Conservation (phyloP, 2,888 invertebrate species). For the Macrophya annulata region DNA sequence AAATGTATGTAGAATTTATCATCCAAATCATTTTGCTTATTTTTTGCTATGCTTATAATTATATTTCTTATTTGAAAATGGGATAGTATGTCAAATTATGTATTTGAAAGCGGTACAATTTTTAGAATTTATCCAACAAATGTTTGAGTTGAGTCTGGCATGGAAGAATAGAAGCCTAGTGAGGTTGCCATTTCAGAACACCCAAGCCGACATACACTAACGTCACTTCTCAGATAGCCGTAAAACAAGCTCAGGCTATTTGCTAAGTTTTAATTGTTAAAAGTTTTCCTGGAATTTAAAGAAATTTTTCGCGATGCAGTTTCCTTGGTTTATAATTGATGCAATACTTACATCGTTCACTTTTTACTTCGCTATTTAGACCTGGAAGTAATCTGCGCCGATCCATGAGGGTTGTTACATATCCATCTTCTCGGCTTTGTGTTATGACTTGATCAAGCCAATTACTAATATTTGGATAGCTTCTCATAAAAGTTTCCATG, state of each 20-base stretch:
- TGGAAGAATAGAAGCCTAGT: no score
- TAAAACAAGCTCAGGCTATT: no score
- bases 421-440: slow-evolving; percentile 87
- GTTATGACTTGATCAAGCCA: slow-evolving; percentile 84
- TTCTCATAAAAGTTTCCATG: slow-evolving; percentile 90
- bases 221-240: no score
- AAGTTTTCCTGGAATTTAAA: no score
- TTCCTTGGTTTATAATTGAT: not conserved
- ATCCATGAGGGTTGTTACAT: slow-evolving; percentile 91
- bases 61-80: no score
- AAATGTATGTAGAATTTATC: not conserved
- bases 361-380: slow-evolving; percentile 84
- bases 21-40: not conserved
- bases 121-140: no score
- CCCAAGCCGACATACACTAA: no score
- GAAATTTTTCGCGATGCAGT: not conserved
- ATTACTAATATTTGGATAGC: slow-evolving; percentile 86
- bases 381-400: slow-evolving; percentile 90
- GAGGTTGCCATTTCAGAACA: no score
- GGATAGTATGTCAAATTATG: no score
- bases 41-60: no score
- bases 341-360: slow-evolving; percentile 71
- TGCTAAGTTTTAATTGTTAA: no score
- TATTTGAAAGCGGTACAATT: not conserved
- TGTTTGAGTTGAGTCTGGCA: no score